Evolutionary conservation across 2,113 vertebrate genomes (phyloP), one percentile per base, ranked within the genome.

Genomic region (Psammodynastes pulverulentus): DNA sequence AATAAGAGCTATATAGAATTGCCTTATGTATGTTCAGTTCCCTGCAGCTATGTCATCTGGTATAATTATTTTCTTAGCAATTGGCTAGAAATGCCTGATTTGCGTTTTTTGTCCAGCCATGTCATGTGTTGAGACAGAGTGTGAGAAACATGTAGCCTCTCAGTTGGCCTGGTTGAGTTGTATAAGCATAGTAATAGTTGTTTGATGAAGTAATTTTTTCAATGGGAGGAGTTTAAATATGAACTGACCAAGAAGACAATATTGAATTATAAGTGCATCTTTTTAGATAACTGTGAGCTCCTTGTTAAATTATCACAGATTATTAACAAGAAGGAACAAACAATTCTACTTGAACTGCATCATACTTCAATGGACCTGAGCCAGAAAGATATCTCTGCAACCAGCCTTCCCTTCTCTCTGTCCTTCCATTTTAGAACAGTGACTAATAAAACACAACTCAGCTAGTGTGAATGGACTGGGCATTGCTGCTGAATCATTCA

Each of bases 401-500:
- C 13, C 13, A 62, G 17, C 45, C 26, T 24, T 12, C 24, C 54
- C 23, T n/a, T 13, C 48, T 34, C 26, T 29, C 8, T 7, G 58
- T 45, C 7, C 9, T 54, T 62, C 43, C 53, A 62, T 86, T 91
- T 48, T 86, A 86, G 24, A 85, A 58, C 4, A n/a, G 9, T 51
- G 45, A 29, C 53, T 91, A 56, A 62, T 8, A n/a, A 86, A 87
- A 87, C n/a, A 43, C 24, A 54, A 26, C 45, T 86, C 46, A 29
- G 84, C 26, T 29, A 34, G 43, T 91, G 45, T 91, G 43, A 84
- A 43, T 62, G 29, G 86, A 54, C 54, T 39, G 45, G 67, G 51
- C 62, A 91, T 87, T 87, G 90, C 54, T 87, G 90, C 54, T 87
- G 54, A 85, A 67, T 91, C 45, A 62, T 67, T 39, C 19, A 86